Evolutionary conservation across 1,140 invertebrate species (phyloP).

Genomic region (Drosophila littoralis): DNA sequence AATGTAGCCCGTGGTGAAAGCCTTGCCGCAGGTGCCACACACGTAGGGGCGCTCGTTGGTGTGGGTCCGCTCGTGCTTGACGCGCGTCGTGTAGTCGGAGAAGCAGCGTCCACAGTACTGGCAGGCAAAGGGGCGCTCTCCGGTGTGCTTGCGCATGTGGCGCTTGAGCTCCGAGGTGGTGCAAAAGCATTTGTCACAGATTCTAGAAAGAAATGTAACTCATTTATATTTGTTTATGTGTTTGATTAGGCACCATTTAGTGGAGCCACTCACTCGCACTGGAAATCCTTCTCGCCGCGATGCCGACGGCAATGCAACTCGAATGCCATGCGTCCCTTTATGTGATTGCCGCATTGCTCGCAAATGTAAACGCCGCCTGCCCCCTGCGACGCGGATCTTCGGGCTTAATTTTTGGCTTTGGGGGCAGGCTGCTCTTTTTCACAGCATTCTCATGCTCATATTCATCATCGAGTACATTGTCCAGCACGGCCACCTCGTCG

Average conservation of each 20-base stretch:
- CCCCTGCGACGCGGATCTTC: slow-evolving; percentile 63
- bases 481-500: slow-evolving; percentile 68
- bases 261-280: slow-evolving; percentile 65
- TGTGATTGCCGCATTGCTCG: slow-evolving; percentile 73
- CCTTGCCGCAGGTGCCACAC: slow-evolving; percentile 86
- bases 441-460: slow-evolving; percentile 70
- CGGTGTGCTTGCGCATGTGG: slow-evolving; percentile 74
- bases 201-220: slow-evolving; percentile 31
- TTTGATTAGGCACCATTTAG: background rate
- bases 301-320: slow-evolving; percentile 73
- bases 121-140: slow-evolving; percentile 71
- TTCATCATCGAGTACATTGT: slow-evolving; percentile 69
- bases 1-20: slow-evolving; percentile 85
- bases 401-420: slow-evolving; percentile 57
- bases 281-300: slow-evolving; percentile 69
- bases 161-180: slow-evolving; percentile 76
- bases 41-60: slow-evolving; percentile 86
- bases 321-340: slow-evolving; percentile 71
- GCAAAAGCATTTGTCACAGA: slow-evolving; percentile 76
- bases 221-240: background rate
- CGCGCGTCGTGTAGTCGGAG: slow-evolving; percentile 72
- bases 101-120: slow-evolving; percentile 74
- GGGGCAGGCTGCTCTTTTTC: slow-evolving; percentile 64
- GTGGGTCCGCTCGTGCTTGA: slow-evolving; percentile 85
- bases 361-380: slow-evolving; percentile 69